Percentiles rank a stretch among this genome's conserved stretches.
Evolutionary conservation across 2,113 vertebrate genomes (phyloP).

Genomic region (Microcebus jonahi): DNA sequence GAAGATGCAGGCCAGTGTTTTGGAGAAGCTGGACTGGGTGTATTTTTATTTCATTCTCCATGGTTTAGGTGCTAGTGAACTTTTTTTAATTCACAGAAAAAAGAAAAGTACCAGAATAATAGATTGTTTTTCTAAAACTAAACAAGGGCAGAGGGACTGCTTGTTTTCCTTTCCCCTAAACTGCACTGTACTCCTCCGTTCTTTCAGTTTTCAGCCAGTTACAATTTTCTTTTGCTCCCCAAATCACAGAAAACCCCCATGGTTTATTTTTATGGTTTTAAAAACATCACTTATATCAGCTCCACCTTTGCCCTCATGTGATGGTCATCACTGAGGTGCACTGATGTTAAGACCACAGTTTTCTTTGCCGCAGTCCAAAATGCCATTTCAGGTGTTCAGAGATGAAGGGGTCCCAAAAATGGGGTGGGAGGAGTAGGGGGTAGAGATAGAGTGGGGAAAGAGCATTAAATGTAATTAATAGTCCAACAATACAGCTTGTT

Average conservation of each 20-base stretch:
- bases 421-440: background rate
- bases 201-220: background rate
- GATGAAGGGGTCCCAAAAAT: background rate
- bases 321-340: background rate
- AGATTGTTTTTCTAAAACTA: constrained; percentile 34
- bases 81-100: background rate
- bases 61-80: background rate
- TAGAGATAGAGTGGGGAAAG: background rate
- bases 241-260: background rate
- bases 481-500: background rate
- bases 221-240: background rate
- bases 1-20: background rate
- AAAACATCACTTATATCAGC: background rate
- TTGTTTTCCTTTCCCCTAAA: constrained; percentile 2
- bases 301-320: background rate
- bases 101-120: background rate
- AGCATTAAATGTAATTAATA: background rate
- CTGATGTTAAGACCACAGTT: background rate
- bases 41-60: constrained; percentile 55
- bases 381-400: background rate
- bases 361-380: background rate
- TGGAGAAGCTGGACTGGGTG: background rate
- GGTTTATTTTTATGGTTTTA: constrained; percentile 39
- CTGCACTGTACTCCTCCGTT: background rate
- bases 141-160: background rate